These are phyloP conservation scores for Drosophila rellima DNA, from an alignment of 2,888 invertebrate genomes.

Conservation along the genomic window DNA sequence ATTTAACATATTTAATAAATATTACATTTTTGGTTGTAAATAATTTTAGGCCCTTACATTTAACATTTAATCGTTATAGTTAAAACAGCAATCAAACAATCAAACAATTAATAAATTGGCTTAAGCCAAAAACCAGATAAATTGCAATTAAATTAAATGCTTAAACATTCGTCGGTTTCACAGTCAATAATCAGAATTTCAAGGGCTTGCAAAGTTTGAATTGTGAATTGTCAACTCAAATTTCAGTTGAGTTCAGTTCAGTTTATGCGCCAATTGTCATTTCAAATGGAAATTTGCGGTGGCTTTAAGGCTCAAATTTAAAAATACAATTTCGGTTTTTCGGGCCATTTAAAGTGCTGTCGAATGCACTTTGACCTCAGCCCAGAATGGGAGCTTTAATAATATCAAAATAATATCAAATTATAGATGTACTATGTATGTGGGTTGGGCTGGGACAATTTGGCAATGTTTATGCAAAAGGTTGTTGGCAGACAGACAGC, in stretches of 20 bases:
- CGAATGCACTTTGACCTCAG: slow-evolving; percentile 35
- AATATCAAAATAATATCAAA: slow-evolving; percentile 50
- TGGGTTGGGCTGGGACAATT: slow-evolving; percentile 11
- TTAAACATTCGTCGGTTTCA: not conserved
- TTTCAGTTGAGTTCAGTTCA: not conserved
- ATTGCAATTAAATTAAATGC: slow-evolving; percentile 1
- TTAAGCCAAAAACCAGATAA: not conserved
- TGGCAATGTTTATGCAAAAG: slow-evolving; percentile 42
- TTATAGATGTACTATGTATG: slow-evolving; percentile 15
- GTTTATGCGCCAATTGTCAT: not conserved
- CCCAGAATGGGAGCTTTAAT: slow-evolving; percentile 18
- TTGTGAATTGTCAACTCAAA: slow-evolving; percentile 2
- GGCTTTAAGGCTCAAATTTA: not conserved
- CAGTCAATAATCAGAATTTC: not conserved
- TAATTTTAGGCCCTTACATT: too few relatives aligned
- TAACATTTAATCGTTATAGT: too few relatives aligned
- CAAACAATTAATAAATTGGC: not conserved
- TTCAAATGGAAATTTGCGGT: not conserved
- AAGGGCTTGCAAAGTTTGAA: not conserved
- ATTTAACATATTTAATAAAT: too few relatives aligned
- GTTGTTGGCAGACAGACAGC: slow-evolving; percentile 10
- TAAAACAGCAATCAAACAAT: slow-evolving; percentile 1
- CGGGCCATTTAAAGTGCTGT: slow-evolving; percentile 28
- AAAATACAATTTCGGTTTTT: not conserved
- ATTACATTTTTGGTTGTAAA: too few relatives aligned